Conservation (phyloP, 2,797 vertebrate genomes). For the Sebastes nivosus region DNA sequence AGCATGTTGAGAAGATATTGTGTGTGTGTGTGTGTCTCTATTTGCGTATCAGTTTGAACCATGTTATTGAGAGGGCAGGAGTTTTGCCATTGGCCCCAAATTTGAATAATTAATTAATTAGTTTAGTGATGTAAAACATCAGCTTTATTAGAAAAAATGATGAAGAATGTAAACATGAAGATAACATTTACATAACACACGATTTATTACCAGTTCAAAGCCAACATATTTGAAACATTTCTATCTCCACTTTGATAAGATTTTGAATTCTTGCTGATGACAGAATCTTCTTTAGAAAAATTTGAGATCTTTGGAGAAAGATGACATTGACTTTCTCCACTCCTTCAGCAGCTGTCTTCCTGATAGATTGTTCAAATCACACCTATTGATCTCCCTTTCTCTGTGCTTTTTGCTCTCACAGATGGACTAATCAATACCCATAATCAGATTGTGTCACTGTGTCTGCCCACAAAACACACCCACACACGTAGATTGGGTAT, state of each 20-base stretch:
- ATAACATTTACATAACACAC: background rate
- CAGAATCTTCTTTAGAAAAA: background rate
- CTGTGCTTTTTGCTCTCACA: slow-evolving; percentile 37
- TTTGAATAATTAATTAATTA: background rate
- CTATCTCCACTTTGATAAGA: background rate
- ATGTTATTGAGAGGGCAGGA: slow-evolving; percentile 6
- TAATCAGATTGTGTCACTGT: slow-evolving; percentile 29
- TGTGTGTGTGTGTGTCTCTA: slow-evolving; percentile 22
- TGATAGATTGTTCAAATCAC: slow-evolving; percentile 50
- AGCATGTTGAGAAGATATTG: slow-evolving; percentile 8
- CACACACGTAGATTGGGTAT: background rate
- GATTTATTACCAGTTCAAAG: slow-evolving; percentile 5
- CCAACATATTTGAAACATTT: background rate
- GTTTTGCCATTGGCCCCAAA: slow-evolving; percentile 1
- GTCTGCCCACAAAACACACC: slow-evolving; percentile 6
- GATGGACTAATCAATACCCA: slow-evolving; percentile 64
- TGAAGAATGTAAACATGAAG: slow-evolving; percentile 24
- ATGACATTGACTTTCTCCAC: slow-evolving; percentile 4
- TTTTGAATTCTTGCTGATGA: background rate
- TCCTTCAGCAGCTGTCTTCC: slow-evolving; percentile 37
- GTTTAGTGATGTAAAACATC: slow-evolving; percentile 16
- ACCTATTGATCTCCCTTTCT: slow-evolving; percentile 57
- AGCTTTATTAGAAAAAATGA: slow-evolving; percentile 16
- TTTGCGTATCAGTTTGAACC: slow-evolving; percentile 37
- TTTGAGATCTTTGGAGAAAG: background rate